These are phyloP conservation scores for Helarctos malayanus DNA, from an alignment of 2,797 vertebrate species.

Conservation along the genomic window DNA sequence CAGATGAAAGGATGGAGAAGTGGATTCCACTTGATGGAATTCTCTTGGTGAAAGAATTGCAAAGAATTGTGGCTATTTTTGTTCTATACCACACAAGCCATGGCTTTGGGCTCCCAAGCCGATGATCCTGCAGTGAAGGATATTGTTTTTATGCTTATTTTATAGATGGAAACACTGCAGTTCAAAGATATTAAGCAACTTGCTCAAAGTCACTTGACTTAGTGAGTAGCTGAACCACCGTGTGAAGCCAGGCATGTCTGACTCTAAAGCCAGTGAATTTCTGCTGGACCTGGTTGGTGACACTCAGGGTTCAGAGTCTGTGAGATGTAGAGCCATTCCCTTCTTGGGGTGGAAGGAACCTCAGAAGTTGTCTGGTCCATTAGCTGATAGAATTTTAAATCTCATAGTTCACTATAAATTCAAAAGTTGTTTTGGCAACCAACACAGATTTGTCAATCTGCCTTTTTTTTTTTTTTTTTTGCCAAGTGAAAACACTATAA, in stretches of 20 bases:
- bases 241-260: background rate
- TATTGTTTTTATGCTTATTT: slow-evolving; percentile 45
- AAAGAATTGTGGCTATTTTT: background rate
- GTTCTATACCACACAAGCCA: background rate
- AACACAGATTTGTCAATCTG: background rate
- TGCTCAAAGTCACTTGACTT: background rate
- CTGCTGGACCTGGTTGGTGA: background rate
- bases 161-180: background rate
- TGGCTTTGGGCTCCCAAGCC: background rate
- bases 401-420: slow-evolving; percentile 34
- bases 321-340: background rate
- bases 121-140: no score
- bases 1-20: background rate
- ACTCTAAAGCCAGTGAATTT: background rate
- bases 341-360: background rate
- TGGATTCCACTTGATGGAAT: background rate
- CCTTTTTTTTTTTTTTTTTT: background rate
- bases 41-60: background rate
- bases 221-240: background rate
- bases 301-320: background rate
- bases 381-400: slow-evolving; percentile 29
- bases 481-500: background rate
- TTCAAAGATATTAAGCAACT: slow-evolving; percentile 2
- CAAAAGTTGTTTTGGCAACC: slow-evolving; percentile 14
- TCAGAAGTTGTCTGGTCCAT: background rate